Base-by-base conservation (phyloP, 1,140 invertebrate genomes). In the Nebria ingens region DNA sequence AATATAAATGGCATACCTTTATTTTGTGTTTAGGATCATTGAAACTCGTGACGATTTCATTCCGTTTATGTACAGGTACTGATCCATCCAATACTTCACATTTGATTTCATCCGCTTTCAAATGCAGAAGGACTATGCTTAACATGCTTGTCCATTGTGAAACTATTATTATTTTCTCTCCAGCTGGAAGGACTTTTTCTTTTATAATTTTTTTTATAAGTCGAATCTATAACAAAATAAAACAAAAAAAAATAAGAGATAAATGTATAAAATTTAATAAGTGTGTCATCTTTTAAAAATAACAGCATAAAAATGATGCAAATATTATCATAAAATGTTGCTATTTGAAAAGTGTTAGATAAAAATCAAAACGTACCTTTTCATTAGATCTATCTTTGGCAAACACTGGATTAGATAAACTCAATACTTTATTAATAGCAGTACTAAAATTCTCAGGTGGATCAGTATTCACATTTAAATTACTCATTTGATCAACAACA, bases 81-180 rank as follows among this genome's bases (percentile, higher is more conserved):
- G 53, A 65, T 2, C 90, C 91, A 56, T 81, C 81, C 3, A 93
- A 79, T n/a, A 79, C 76, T 13, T 74, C 70, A 63, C 74, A 82
- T 1, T 64, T 60, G 3, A 89, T 73, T 1, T 69, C 64, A 12
- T 70, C 64, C 2, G 70, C 56, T 4, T 73, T 61, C 15, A 94
- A 70, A 65, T 86, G 79, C 1, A 65, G 56, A 21, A 77, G 75
- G 12, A 94, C 69, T 21, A 94, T 75, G 1, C 81, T 67, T 3
- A 95, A 68, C 63, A 91, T 79, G 1, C 78, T 79, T 0, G 87
- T 84, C 90, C 90, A 95, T 65, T 94, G 90, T 0, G 91, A 93
- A 1, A 95, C 89, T 4, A 94, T 76, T 1, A 94, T 83, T n/a
- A 79, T 76, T 65, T 89, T 90, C 55, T 90, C 85, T n/a, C 71